Conservation (phyloP, 2,113 vertebrate genomes). For the Apeltes quadracus region DNA sequence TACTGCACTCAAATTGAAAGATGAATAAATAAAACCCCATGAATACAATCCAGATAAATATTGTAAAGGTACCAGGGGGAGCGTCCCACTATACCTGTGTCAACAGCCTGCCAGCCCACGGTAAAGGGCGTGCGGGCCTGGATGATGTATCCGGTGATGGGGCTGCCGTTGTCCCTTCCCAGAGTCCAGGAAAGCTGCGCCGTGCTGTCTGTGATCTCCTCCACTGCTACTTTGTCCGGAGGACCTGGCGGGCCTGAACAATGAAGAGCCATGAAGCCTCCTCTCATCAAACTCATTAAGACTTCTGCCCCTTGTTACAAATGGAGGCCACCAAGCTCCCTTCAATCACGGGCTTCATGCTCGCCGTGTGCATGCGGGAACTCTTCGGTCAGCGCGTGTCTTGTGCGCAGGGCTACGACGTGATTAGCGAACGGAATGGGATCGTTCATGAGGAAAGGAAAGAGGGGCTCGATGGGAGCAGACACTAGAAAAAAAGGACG, state of each 20-base stretch:
- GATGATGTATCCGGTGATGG: conserved; percentile 87
- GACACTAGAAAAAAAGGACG: conserved; percentile 1
- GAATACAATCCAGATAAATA: neutral
- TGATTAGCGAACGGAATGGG: conserved; percentile 26
- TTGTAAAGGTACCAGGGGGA: neutral
- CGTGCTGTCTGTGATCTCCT: conserved; percentile 93
- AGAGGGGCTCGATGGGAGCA: conserved; percentile 4
- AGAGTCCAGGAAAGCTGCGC: conserved; percentile 92
- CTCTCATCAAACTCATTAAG: conserved; percentile 28
- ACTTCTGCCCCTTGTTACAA: conserved; percentile 8
- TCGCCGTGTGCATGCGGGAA: conserved; percentile 20
- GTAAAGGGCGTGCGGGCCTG: conserved; percentile 93
- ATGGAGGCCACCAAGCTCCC: conserved; percentile 32
- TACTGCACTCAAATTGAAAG: conserved; percentile 14
- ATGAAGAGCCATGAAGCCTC: conserved; percentile 17
- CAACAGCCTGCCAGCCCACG: conserved; percentile 92
- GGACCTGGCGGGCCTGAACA: conserved; percentile 90
- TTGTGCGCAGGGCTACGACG: conserved; percentile 1
- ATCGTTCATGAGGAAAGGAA: conserved; percentile 29
- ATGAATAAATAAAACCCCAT: conserved; percentile 22
- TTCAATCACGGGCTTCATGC: conserved; percentile 45
- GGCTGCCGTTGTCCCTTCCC: conserved; percentile 92
- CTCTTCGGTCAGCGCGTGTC: neutral
- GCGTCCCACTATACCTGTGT: conserved; percentile 83
- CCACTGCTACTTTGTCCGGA: conserved; percentile 86